Evolutionary conservation across 1,140 invertebrate species (phyloP).

Genomic region (Arctopsyche grandis): DNA sequence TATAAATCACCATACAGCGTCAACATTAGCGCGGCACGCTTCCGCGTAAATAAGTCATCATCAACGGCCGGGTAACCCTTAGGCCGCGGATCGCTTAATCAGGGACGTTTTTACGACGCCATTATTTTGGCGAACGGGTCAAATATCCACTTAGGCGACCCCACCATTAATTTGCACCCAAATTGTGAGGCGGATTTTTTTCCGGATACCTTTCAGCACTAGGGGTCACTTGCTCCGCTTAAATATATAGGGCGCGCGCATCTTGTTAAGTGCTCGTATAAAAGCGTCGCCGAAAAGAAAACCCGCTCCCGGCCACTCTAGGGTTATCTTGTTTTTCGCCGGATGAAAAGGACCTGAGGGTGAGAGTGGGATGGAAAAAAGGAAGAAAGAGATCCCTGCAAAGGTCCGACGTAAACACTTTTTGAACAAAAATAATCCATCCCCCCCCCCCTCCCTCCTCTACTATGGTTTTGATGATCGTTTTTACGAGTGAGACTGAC

Average conservation of each 20-base stretch:
- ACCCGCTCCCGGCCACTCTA: background rate
- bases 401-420: slow-evolving; percentile 28
- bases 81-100: slow-evolving; percentile 44
- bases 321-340: no score
- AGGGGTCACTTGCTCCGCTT: background rate
- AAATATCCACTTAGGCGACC: slow-evolving; percentile 49
- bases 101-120: slow-evolving; percentile 48
- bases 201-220: slow-evolving; percentile 32
- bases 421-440: slow-evolving; percentile 25
- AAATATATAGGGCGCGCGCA: slow-evolving; percentile 14
- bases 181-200: slow-evolving; percentile 38
- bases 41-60: slow-evolving; percentile 38
- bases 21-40: background rate
- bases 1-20: slow-evolving; percentile 11
- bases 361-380: background rate
- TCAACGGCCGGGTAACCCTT: slow-evolving; percentile 18
- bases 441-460: background rate
- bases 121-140: slow-evolving; percentile 50
- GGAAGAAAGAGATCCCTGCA: background rate
- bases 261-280: slow-evolving; percentile 38
- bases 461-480: slow-evolving; percentile 24
- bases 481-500: slow-evolving; percentile 33
- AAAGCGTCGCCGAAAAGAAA: slow-evolving; percentile 42
- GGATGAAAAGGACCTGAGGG: background rate
- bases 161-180: slow-evolving; percentile 48